Evolutionary conservation across 2,888 invertebrate genomes (phyloP).

Genomic region (Steinernema carpocapsae): DNA sequence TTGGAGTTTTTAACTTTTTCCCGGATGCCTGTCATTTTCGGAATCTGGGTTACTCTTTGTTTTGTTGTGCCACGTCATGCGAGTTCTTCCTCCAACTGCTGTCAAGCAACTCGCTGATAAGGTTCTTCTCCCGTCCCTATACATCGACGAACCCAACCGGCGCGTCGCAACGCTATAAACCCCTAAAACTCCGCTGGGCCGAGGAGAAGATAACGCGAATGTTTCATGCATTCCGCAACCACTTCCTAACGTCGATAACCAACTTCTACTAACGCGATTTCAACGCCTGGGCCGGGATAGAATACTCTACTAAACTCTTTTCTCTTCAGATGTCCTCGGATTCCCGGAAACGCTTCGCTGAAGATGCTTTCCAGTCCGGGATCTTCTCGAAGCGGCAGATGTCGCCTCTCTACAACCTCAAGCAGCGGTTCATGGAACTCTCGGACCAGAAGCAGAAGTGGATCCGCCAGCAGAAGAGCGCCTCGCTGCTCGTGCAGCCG

Average conservation of each 20-base stretch:
- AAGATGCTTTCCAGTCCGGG: background rate
- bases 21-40: background rate
- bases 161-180: slow-evolving; percentile 35
- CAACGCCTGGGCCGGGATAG: background rate
- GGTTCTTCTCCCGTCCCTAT: slow-evolving; percentile 1
- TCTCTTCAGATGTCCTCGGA: slow-evolving; percentile 28
- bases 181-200: slow-evolving; percentile 8
- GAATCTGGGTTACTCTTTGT: background rate
- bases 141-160: slow-evolving; percentile 21
- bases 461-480: slow-evolving; percentile 25
- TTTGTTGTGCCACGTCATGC: background rate
- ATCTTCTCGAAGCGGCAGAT: background rate
- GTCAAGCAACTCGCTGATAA: slow-evolving; percentile 29
- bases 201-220: slow-evolving; percentile 11
- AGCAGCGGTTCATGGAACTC: slow-evolving; percentile 21
- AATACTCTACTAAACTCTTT: background rate
- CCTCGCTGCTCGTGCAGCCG: slow-evolving; percentile 22
- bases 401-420: background rate
- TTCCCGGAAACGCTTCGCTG: slow-evolving; percentile 14
- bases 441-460: slow-evolving; percentile 14
- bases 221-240: slow-evolving; percentile 19
- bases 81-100: background rate
- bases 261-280: background rate
- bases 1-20: background rate
- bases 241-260: background rate